Evolutionary conservation across 2,888 invertebrate species (phyloP).

Genomic region (Eupsilia transversa): DNA sequence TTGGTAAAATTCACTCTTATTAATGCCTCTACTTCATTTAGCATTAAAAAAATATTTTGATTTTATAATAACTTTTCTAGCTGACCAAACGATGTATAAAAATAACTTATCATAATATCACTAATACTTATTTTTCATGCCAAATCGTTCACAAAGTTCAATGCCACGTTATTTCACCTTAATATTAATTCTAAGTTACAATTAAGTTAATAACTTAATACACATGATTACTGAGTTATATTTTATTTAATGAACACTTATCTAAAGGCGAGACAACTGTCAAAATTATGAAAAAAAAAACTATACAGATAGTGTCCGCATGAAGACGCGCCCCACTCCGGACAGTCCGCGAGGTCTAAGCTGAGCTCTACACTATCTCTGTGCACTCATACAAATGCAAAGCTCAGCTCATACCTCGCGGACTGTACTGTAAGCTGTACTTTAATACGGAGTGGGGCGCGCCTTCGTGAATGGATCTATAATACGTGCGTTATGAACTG

Average conservation of each 20-base stretch:
- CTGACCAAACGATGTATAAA: not conserved
- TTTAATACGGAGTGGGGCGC: no score
- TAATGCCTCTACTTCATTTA: not conserved
- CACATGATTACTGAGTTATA: conserved; percentile 12
- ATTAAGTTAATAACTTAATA: conserved; percentile 40
- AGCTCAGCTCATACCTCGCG: no score
- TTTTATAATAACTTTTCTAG: not conserved
- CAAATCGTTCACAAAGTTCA: conserved; percentile 22
- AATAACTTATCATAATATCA: not conserved
- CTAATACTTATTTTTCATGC: not conserved
- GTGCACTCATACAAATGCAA: no score
- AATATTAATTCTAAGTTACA: conserved; percentile 48
- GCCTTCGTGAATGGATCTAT: no score
- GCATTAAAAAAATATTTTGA: not conserved
- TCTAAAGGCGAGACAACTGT: not conserved
- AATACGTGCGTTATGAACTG: no score
- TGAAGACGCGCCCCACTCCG: no score
- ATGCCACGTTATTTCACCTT: conserved; percentile 15
- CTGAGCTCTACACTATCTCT: no score
- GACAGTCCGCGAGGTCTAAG: no score
- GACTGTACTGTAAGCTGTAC: no score
- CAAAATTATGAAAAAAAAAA: not conserved
- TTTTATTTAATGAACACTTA: conserved; percentile 23
- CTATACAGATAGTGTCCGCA: no score
- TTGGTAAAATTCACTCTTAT: no score